Evolutionary conservation across 2,888 invertebrate genomes (phyloP).

Genomic region (Drosophila affinis): DNA sequence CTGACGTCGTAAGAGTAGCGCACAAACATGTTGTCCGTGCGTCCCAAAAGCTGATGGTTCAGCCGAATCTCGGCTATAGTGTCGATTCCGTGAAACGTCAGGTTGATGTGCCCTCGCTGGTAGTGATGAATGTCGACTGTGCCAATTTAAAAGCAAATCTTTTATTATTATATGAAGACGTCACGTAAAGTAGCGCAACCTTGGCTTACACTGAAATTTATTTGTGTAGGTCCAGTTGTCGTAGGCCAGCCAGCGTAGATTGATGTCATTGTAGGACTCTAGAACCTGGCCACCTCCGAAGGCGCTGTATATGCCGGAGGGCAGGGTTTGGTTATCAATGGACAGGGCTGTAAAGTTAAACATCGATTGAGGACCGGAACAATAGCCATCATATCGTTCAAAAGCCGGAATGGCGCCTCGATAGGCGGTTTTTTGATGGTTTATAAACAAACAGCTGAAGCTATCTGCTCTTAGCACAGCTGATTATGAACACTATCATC

Average conservation of each 20-base stretch:
- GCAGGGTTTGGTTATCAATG: constrained; percentile 61
- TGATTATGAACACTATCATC: constrained; percentile 13
- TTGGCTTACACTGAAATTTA: constrained; percentile 87
- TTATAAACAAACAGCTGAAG: constrained; percentile 20
- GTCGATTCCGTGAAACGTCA: constrained; percentile 94
- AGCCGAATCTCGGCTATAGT: constrained; percentile 90
- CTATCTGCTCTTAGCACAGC: not conserved
- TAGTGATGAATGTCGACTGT: constrained; percentile 65
- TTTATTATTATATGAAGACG: not conserved
- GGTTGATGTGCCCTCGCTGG: constrained; percentile 74
- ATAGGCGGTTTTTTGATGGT: constrained; percentile 26
- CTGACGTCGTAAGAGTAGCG: constrained; percentile 90
- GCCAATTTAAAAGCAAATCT: not conserved
- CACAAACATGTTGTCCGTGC: constrained; percentile 93
- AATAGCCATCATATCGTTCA: not conserved
- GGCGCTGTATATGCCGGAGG: constrained; percentile 82
- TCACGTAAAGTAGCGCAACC: not conserved
- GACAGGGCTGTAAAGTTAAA: constrained; percentile 42
- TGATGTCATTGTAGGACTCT: constrained; percentile 90
- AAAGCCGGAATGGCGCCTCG: constrained; percentile 12
- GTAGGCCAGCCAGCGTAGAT: constrained; percentile 92
- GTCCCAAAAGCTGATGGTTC: constrained; percentile 88
- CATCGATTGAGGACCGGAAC: not conserved
- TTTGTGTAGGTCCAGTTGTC: constrained; percentile 91
- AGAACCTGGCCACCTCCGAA: constrained; percentile 81